Conservation (phyloP, 2,113 vertebrate species). For the Heterotilapia buettikoferi region DNA sequence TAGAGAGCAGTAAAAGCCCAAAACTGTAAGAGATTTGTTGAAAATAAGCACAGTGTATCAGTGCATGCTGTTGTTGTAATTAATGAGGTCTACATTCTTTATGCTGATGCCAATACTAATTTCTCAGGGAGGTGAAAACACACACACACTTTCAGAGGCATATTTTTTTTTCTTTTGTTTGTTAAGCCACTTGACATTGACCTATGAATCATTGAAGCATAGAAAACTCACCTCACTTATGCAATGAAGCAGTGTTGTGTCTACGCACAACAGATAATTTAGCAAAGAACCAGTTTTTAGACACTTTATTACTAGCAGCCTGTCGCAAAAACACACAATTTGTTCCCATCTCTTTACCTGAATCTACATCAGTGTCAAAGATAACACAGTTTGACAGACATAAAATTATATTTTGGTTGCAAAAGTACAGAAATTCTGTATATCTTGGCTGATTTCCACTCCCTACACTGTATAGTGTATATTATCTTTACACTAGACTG, state of each 20-base stretch:
- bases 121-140: background rate
- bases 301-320: background rate
- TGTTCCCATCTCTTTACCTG: background rate
- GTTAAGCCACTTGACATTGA: background rate
- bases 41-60: background rate
- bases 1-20: background rate
- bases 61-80: background rate
- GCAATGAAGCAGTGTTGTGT: background rate
- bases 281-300: background rate
- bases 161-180: background rate
- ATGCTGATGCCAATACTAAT: background rate
- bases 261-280: background rate
- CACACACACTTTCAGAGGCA: background rate
- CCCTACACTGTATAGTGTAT: background rate
- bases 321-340: background rate
- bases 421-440: background rate
- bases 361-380: background rate
- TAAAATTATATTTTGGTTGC: background rate
- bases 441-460: background rate
- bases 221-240: background rate
- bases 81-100: background rate
- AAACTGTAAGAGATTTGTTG: background rate
- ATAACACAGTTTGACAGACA: background rate
- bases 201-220: background rate
- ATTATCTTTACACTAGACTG: background rate